Evolutionary conservation across 2,113 vertebrate species (phyloP), one percentile per base, ranked within the genome.

Genomic region (Tragulus kanchil): DNA sequence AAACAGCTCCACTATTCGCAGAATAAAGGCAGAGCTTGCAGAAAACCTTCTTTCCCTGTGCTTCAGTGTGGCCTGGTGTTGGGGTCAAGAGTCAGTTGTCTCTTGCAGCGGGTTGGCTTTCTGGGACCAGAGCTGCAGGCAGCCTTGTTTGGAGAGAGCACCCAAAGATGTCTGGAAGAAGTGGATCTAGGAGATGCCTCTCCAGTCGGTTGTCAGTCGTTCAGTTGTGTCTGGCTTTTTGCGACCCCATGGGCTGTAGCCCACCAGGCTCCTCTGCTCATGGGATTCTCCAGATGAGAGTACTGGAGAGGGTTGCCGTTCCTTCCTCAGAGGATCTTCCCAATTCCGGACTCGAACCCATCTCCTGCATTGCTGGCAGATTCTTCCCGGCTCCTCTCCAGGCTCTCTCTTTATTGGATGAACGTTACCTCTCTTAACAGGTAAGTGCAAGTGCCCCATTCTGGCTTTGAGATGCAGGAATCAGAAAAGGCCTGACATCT

Each of bases 121-220:
- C 8, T 15, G 3, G 31, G 56, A 25, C 8, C 19, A 0, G 26
- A 36, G 0, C 28, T 1, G 12, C 50, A 12, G 21, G 6, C 42
- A 86, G 50, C 45, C 64, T 42, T 6, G 3, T 59, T 69, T 36
- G 0, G 0, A 54, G 15, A 23, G 10, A 64, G 12, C 0, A 0
- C 17, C 14, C 0, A 5, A 25, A n/a, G n/a, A 82, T 36, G n/a
- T 82, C 54, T 82, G 78, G 12, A 58, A 58, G 78, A 58, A 82
- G 78, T 36, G 78, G 48, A 16, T 28, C 56, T 28, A 23, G 69
- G 62, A 7, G 7, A 10, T 1, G 8, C 42, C 73, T 79, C 19
- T 25, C 23, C 56, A 13, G 15, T 36, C 36, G 36, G 36, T 36
- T 2, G 36, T 36, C 36, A 36, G 36, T 36, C 36, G 36, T 36